A percentile compares a stretch with the other conserved stretches of the same genome.
phyloP scores from a whole-genome alignment of 2,113 vertebrate genomes.

The Microtus pennsylvanicus region DNA sequence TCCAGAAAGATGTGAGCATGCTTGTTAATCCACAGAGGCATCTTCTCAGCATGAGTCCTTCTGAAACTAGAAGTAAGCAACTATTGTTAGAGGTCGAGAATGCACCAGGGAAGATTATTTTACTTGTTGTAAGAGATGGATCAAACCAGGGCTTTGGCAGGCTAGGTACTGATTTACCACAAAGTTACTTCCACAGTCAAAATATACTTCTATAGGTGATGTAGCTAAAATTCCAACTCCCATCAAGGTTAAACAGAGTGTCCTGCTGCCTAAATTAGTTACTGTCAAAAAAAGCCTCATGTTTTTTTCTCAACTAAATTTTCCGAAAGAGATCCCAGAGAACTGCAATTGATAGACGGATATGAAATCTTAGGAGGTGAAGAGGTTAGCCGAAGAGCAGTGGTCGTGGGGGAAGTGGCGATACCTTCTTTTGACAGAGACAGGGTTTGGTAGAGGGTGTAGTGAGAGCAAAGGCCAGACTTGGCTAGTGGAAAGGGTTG shows the following conservation, averaged over 20 bases:
- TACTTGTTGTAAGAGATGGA: background rate
- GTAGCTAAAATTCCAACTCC: conserved; percentile 2
- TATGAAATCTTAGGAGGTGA: background rate
- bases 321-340: background rate
- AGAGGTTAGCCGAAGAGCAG: background rate
- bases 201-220: background rate
- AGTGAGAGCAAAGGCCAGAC: background rate
- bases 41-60: background rate
- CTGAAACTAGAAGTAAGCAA: background rate
- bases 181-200: background rate
- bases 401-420: background rate
- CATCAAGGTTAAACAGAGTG: background rate
- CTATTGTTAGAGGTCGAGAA: background rate
- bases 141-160: background rate
- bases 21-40: background rate
- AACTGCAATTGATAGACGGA: background rate
- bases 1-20: background rate
- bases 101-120: background rate
- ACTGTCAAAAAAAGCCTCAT: background rate
- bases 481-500: background rate
- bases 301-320: conserved; percentile 13
- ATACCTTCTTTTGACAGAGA: background rate
- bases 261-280: background rate
- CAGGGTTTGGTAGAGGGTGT: background rate
- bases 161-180: background rate